A percentile compares a stretch with the other conserved stretches of the same genome.
These are phyloP conservation scores for Serripes groenlandicus DNA, from an alignment of 2,888 invertebrate genomes.

Conservation along the genomic window DNA sequence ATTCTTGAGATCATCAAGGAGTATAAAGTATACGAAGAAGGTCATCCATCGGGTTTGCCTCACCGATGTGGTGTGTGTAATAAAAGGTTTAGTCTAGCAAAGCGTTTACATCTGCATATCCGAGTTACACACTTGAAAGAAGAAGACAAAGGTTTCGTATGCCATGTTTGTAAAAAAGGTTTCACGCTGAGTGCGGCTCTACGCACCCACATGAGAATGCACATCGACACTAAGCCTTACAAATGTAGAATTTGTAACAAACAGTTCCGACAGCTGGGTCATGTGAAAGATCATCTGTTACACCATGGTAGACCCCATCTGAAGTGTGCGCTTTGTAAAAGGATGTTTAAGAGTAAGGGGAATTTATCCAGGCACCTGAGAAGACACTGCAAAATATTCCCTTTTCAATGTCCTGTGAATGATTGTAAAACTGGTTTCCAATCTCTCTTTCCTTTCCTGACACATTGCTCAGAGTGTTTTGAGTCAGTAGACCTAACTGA, in stretches of 20 bases:
- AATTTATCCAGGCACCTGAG: constrained; percentile 17
- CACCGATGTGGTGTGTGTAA: constrained; percentile 45
- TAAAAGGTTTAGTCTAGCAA: constrained; percentile 36
- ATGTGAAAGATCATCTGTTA: constrained; percentile 49
- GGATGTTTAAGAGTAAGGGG: constrained; percentile 29
- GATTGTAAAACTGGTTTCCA: constrained; percentile 20
- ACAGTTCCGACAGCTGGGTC: constrained; percentile 47
- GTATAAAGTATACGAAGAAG: constrained; percentile 14
- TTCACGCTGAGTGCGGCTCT: constrained; percentile 46
- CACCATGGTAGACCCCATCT: constrained; percentile 32
- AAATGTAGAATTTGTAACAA: constrained; percentile 50
- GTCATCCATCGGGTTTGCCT: constrained; percentile 19
- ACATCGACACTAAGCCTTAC: constrained; percentile 46
- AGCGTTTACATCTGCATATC: constrained; percentile 40
- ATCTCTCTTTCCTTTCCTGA: constrained; percentile 1
- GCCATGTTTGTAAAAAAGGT: constrained; percentile 52
- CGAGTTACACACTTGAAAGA: constrained; percentile 41
- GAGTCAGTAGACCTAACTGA: neutral
- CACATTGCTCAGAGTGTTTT: constrained; percentile 15
- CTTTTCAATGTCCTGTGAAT: constrained; percentile 38
- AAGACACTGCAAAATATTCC: constrained; percentile 37
- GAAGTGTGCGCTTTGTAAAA: constrained; percentile 36
- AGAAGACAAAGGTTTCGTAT: constrained; percentile 52
- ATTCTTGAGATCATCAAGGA: constrained; percentile 6
- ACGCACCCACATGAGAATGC: constrained; percentile 52